phyloP scores from a whole-genome alignment of 2,113 vertebrate species.

The Puma concolor region DNA sequence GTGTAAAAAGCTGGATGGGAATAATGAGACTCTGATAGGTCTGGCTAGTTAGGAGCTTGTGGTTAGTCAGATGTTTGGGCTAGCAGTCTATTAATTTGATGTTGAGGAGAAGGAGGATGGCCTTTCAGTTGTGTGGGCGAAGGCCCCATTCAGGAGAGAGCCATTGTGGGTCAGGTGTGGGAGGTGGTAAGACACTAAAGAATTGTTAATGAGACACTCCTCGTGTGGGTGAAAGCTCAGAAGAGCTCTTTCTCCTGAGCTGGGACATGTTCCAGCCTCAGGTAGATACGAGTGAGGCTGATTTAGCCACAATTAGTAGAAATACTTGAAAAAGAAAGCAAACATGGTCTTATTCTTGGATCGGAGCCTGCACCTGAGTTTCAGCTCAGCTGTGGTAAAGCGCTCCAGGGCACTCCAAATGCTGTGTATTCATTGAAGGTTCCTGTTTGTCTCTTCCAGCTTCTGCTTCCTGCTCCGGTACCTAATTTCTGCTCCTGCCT shows the following conservation, averaged over 20 bases:
- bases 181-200: conserved; percentile 27
- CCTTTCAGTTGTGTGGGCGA: background rate
- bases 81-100: background rate
- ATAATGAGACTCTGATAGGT: background rate
- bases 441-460: conserved; percentile 92
- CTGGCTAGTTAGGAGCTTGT: conserved; percentile 4
- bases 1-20: background rate
- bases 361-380: background rate
- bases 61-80: background rate
- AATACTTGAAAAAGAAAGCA: conserved; percentile 47
- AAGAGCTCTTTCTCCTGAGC: background rate
- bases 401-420: background rate
- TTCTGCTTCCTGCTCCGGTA: conserved; percentile 89
- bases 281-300: conserved; percentile 6
- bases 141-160: background rate
- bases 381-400: background rate
- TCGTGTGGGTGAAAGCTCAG: background rate
- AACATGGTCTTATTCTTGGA: background rate
- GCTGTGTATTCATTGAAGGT: conserved; percentile 81
- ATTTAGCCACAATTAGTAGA: background rate
- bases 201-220: conserved; percentile 36
- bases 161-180: conserved; percentile 4
- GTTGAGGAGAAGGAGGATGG: background rate
- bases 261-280: background rate
- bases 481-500: conserved; percentile 90